Base-by-base conservation (phyloP, 2,113 vertebrate genomes). In the Heterochromis multidens region DNA sequence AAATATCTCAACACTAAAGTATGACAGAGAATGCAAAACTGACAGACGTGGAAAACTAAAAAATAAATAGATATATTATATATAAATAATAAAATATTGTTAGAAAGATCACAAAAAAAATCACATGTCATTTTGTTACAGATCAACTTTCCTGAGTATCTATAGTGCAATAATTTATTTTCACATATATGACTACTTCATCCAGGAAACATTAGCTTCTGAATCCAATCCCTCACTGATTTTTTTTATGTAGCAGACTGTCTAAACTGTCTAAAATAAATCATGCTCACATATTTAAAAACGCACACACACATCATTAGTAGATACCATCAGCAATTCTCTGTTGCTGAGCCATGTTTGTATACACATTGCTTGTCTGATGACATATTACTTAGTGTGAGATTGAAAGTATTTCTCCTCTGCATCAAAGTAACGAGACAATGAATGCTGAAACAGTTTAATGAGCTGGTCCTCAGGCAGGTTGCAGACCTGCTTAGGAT, bases 381-480 rank as follows among this genome's bases (percentile, higher is more conserved):
- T 65, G 85, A 43, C 78, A 77, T 78, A 82, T 88, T 83, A 91
- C 63, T 78, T 74, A 79, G 82, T 37, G 54, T 60, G 58, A 90
- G 63, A 83, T 67, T 90, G 70, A 83, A 87, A 91, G 72, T 31
- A 76, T 62, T 84, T 85, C 77, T 83, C 49, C 76, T 85, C 43
- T 81, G 82, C 65, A 84, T 33, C 82, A 56, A 43, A n/a, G 79
- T 84, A 89, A 88, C 70, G 70, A 86, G 83, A 91, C 92, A 89
- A 77, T 89, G 88, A 89, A 86, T 58, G 33, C 82, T 60, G 76
- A 86, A 90, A 61, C 27, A n/a, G 82, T 31, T 33, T 90, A 89
- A 92, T 89, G 88, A 93, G 91, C 87, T 57, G 33, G 79, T 88
- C 80, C 79, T 77, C 9, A 21, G 88, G 88, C 86, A 80, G 56